Conservation (phyloP, 2,113 vertebrate species). For the Chionis minor region DNA sequence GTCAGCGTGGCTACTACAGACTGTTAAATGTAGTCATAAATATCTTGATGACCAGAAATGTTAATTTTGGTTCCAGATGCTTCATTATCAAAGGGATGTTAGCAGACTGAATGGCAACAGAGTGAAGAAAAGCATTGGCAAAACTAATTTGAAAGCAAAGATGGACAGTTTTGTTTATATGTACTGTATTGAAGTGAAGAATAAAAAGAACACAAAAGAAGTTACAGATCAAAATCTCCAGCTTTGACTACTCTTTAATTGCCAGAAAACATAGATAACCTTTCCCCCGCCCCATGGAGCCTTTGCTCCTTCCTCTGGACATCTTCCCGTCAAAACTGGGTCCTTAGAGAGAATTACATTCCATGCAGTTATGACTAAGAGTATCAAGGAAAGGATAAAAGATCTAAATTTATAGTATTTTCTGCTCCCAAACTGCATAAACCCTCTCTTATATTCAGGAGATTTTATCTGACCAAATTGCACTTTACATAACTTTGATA, state of each 20-base stretch:
- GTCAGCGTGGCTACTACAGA: background rate
- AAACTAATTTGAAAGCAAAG: background rate
- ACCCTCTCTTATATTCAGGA: background rate
- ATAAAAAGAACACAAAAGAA: background rate
- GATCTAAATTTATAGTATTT: background rate
- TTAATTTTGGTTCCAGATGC: background rate
- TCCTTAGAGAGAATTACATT: background rate
- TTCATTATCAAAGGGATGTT: background rate
- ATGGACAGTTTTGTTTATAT: background rate
- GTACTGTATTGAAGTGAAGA: background rate
- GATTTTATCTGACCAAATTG: background rate
- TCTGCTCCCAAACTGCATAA: background rate
- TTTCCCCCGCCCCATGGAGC: accelerated
- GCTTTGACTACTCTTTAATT: background rate
- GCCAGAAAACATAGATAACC: background rate
- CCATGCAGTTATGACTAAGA: background rate
- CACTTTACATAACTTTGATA: background rate
- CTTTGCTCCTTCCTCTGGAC: background rate
- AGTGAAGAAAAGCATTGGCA: background rate
- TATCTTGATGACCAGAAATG: background rate
- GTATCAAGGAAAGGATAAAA: background rate
- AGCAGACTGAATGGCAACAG: background rate
- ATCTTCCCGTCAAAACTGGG: background rate
- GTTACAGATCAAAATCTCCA: background rate
- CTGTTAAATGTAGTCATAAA: background rate